Evolutionary conservation across 2,888 invertebrate species (phyloP), one percentile per base, ranked within the genome.

Genomic region (Toxonevra muliebris): DNA sequence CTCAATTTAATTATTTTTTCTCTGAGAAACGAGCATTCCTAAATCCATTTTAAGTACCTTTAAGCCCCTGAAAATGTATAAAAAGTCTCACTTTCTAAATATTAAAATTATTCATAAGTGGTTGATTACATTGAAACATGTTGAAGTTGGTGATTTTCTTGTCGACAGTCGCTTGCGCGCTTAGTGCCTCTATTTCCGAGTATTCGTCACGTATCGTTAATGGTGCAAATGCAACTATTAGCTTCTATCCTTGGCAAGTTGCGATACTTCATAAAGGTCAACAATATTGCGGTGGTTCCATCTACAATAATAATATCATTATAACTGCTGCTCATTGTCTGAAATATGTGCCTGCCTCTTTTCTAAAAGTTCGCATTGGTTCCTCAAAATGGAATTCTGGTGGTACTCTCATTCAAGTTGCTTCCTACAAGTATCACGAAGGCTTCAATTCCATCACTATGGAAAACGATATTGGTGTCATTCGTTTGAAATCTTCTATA

Each of bases 311-410:
- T 50, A 86, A 87, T 53, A 71, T 77, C 42, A 84, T 88, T 1
- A 70, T 90, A 2, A 90, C 89, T 1, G 90, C 90, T 48, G 90
- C 89, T 11, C 90, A 90, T 76, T 90, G 90, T 74, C 84, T 82
- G 71, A 77, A 86, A 54, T 57, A 43, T 15, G 74, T 75, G 11
- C 71, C 77, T 3, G 66, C 76, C 5, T 75, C 75, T 4, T 1
- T 3, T 10, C 68, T 82, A 50, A 71, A 71, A 57, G 76, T 90
- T 4, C 86, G 89, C 1, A 89, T 86, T 10, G 90, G 90, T 0
- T 88, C 89, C 2, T 85, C 86, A 0, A 85, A 82, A 54, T 86
- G 81, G 73, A 78, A 7, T 68, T 73, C 74, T 4, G 82, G 79
- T 57, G 83, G 83, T 11, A 17, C 17, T 43, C 65, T 78, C 8